Evolutionary conservation across 2,797 vertebrate genomes (phyloP).

Genomic region (Dipus sagitta): DNA sequence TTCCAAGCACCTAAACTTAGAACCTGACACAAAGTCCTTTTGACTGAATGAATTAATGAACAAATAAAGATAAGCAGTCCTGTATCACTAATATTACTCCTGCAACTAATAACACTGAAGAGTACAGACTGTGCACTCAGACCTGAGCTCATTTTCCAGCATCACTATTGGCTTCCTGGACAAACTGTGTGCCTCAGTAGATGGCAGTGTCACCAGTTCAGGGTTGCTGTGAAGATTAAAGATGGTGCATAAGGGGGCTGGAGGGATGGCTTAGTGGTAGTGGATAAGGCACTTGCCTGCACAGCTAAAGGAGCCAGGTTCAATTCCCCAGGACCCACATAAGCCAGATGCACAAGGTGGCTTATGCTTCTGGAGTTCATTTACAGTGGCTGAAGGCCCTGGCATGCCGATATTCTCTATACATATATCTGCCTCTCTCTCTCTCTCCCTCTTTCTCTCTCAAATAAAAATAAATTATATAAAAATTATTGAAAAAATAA

Average conservation of each 20-base stretch:
- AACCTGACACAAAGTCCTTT: slow-evolving; percentile 15
- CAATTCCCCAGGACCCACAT: too few species aligned
- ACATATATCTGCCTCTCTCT: too few species aligned
- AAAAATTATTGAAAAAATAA: background rate
- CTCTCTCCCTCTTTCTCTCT: too few species aligned
- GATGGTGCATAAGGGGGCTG: background rate
- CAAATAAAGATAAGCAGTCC: slow-evolving; percentile 37
- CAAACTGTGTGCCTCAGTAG: background rate
- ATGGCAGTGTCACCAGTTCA: background rate
- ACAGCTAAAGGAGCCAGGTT: too few species aligned
- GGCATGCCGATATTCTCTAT: too few species aligned
- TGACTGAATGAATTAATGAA: slow-evolving; percentile 1
- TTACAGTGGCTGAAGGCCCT: too few species aligned
- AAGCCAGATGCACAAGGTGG: too few species aligned
- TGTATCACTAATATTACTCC: background rate
- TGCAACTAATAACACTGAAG: background rate
- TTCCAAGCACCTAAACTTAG: background rate
- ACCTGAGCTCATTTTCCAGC: background rate
- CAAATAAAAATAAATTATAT: too few species aligned
- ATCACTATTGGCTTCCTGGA: background rate
- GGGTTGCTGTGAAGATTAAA: background rate
- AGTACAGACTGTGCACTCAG: background rate
- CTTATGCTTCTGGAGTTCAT: too few species aligned
- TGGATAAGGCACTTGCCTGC: too few species aligned
- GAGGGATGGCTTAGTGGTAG: too few species aligned